Evolutionary conservation across 1,140 invertebrate species (phyloP), one percentile per base, ranked within the genome.

Genomic region (Battus philenor): DNA sequence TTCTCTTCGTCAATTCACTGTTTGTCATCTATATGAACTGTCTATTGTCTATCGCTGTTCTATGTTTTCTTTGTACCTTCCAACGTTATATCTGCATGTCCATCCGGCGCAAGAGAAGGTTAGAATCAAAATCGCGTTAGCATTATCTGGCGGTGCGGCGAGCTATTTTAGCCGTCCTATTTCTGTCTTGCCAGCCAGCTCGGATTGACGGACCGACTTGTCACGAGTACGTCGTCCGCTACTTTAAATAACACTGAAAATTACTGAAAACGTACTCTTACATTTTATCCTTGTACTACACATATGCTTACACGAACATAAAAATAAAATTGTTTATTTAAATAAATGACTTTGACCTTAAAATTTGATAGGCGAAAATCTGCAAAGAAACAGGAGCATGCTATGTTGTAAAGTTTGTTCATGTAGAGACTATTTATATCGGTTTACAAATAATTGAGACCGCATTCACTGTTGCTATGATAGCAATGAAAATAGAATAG

Each of bases 191-290:
- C 66, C 61, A 73, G 79, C 79, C 72, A 69, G 71, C 78, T 69
- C 65, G 68, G 77, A 85, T 83, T 83, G 79, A 83, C 79, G 79
- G 72, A 71, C 76, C 71, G 72, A 74, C 69, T 56, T 81, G 75
- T 81, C 78, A 80, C 69, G 74, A 66, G 56, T 64, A 59, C 72
- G 66, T 73, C 61, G 70, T 53, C 51, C 61, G 13, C 17, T 41
- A 27, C 13, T 29, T 41, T 26, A 41, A 38, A 41, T 29, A n/a
- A 29, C 2, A 13, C 24, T n/a, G 13, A 39, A 24, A 27, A 2
- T 16, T 3, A n/a, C 9, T 10, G 9, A 10, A 30, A 30, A 1
- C 9, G 18, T 20, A 3, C 6, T 20, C 6, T 20, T 20, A 6
- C 18, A 3, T 2, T 2, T 20, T 20, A 20, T n/a, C n/a, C n/a